These are phyloP conservation scores for Euschistus heros DNA, from an alignment of 1,140 invertebrate species.

Conservation along the genomic window DNA sequence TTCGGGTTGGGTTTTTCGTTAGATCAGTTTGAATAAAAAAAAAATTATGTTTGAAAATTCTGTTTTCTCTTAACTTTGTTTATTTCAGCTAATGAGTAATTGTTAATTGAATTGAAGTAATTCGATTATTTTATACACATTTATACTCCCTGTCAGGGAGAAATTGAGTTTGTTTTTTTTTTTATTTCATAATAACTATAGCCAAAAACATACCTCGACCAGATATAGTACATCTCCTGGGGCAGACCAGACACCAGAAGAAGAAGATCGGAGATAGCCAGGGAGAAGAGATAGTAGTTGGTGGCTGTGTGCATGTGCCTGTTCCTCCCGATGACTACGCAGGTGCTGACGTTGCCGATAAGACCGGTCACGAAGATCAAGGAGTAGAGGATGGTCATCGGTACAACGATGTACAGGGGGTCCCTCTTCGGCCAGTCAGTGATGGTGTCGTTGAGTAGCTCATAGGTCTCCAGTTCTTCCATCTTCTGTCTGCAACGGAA, in stretches of 20 bases:
- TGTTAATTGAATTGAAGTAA: no score
- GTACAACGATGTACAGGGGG: slow-evolving; percentile 57
- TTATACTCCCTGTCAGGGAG: no score
- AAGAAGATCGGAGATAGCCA: slow-evolving; percentile 86
- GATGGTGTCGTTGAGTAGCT: slow-evolving; percentile 9
- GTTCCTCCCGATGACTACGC: slow-evolving; percentile 82
- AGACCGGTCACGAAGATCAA: slow-evolving; percentile 77
- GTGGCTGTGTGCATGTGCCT: slow-evolving; percentile 87
- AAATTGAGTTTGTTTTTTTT: no score
- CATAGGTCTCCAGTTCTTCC: neutral
- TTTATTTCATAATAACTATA: no score
- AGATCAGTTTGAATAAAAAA: no score
- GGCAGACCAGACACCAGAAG: slow-evolving; percentile 68
- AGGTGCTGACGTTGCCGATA: slow-evolving; percentile 84
- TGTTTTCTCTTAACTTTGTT: no score
- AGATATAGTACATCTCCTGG: slow-evolving; percentile 77
- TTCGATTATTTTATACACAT: no score
- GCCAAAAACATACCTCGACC: slow-evolving; percentile 52
- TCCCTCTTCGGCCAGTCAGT: slow-evolving; percentile 42
- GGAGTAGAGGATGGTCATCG: slow-evolving; percentile 68
- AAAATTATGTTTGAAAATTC: no score
- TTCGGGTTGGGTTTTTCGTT: no score
- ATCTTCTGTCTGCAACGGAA: neutral
- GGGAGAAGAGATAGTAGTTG: slow-evolving; percentile 75
- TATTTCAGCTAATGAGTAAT: no score